These are phyloP conservation scores for Papilio machaon DNA, from an alignment of 1,140 invertebrate genomes.

Conservation along the genomic window DNA sequence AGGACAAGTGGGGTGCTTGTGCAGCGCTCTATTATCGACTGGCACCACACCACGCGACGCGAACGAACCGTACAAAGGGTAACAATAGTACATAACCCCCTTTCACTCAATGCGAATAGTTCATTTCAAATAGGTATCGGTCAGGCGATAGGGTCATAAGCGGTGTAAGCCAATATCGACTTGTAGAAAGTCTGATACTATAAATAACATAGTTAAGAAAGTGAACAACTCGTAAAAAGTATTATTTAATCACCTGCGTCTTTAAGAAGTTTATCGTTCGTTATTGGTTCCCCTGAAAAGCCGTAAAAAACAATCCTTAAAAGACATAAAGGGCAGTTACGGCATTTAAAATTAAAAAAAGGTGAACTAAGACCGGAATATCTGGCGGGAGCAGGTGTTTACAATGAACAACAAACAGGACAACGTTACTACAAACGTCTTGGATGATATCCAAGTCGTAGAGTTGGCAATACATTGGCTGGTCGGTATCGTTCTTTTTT, in stretches of 20 bases:
- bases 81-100: conserved; percentile 51
- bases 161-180: conserved; percentile 47
- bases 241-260: neutral
- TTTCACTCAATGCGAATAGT: conserved; percentile 61
- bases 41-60: conserved; percentile 17
- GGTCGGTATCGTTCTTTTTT: conserved; percentile 38
- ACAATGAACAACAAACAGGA: conserved; percentile 61
- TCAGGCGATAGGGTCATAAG: conserved; percentile 54
- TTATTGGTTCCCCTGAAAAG: neutral
- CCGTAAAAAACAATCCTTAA: conserved; percentile 16
- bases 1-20: conserved; percentile 50
- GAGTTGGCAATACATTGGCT: conserved; percentile 45
- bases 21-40: conserved; percentile 12
- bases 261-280: neutral
- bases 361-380: conserved; percentile 55
- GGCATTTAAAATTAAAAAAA: conserved; percentile 53
- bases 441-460: conserved; percentile 60
- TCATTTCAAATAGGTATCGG: conserved; percentile 66
- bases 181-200: conserved; percentile 45
- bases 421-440: conserved; percentile 55
- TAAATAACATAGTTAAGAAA: conserved; percentile 32
- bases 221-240: neutral
- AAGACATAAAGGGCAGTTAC: conserved; percentile 45
- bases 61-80: conserved; percentile 37
- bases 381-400: conserved; percentile 60